Base-by-base conservation (phyloP, 2,113 vertebrate genomes). In the Rhabdomys dilectus region DNA sequence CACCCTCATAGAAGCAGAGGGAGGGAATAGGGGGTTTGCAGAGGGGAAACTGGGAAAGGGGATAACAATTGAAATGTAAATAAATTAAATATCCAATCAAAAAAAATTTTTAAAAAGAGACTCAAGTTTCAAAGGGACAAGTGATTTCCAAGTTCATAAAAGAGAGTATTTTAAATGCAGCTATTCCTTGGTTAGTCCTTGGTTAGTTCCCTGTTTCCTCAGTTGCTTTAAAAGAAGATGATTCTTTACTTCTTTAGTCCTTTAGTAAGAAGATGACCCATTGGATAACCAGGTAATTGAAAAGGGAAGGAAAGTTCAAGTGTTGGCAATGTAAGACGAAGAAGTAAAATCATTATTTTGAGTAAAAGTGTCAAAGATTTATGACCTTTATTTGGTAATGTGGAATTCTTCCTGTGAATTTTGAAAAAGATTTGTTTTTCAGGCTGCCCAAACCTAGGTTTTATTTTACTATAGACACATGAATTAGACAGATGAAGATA, bases 341-440 rank as follows among this genome's bases (percentile, higher is more conserved):
- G 90, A 95, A 91, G 24, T 60, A 5, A 95, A 93, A 93, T 78
- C 15, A 77, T 94, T 96, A 90, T 91, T 96, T 88, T 92, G 75
- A 78, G 9, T 73, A 48, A 97, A 94, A 80, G 4, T 70, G 12
- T 70, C 76, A 94, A 85, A 85, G 60, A 8, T 48, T 91, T 70
- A 91, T 86, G 70, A 97, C 56, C 34, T 29, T 95, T 72, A 81
- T 75, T 94, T 81, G n/a, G 77, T 62, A 72, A 62, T 78, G 17
- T 64, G 80, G 42, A 88, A 34, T 48, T 89, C 82, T 95, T 62
- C 70, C 68, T 62, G 12, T 60, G 7, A 16, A 53, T 88, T 92
- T 42, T 72, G 72, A 75, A 84, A 80, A 90, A 70, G 15, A 34
- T 8, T 39, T 6, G 73, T 95, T 81, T 66, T 95, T 73, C 89